Evolutionary conservation across 2,113 vertebrate genomes (phyloP), one percentile per base, ranked within the genome.

Genomic region (Machaerirhynchus nigripectus): DNA sequence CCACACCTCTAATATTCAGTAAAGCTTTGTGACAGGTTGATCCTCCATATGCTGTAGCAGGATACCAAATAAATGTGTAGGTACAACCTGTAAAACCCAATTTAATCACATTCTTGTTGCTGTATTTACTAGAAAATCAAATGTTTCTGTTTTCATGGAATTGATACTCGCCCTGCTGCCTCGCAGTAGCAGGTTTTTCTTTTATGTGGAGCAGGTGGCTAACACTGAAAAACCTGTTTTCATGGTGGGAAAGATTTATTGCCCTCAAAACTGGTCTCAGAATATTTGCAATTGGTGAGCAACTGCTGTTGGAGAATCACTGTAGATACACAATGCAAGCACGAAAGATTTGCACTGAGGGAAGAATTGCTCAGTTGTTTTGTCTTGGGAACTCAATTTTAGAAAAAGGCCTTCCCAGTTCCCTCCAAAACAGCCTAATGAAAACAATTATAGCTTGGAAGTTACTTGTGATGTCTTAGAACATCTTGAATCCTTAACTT

Each of bases 161-260:
- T n/a, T 84, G 70, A 61, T 56, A 18, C 3, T 5, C 11, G 46
- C 37, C 27, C 64, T 70, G 52, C 68, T 88, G 81, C 84, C 87
- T 50, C 50, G 3, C 65, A 64, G 55, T 27, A 82, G 16, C 87
- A 90, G 90, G 59, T 84, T 96, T 86, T 79, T 37, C 60, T 92
- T 97, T 95, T 96, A 91, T 91, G 96, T 42, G 79, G 53, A 96
- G 76, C 96, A 97, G 95, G 96, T 97, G 97, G 92, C 73, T 77
- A 57, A 70, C 77, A 77, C 31, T 37, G 67, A 69, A 95, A 95
- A 96, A 91, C 50, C 57, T 90, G 31, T 52, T 94, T 94, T 52
- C 61, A 44, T 42, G 73, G 82, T 84, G 61, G 57, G 67, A 68
- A 93, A 82, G 92, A 96, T 94, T 94, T 94, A 95, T 82, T 82